Conservation (phyloP, 2,888 invertebrate species). For the Dichetophora obliterata region DNA sequence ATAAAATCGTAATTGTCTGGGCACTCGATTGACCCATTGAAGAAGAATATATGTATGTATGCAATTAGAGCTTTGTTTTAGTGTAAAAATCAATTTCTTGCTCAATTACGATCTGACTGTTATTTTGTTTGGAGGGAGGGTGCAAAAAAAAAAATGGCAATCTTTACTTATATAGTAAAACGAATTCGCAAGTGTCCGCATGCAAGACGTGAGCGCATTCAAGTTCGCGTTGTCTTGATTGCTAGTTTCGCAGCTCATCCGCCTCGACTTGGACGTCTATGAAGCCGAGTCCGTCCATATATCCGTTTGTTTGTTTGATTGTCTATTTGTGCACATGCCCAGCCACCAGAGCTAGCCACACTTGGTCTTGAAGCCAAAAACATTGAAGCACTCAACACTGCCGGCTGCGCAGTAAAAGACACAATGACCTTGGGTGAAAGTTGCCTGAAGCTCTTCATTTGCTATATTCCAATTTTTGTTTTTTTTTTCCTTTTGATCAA, state of each 20-base stretch:
- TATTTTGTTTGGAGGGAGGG: no score
- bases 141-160: no score
- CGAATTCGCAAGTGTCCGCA: no score
- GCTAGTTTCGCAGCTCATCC: slow-evolving; percentile 14
- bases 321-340: slow-evolving; percentile 16
- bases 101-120: no score
- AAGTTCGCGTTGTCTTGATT: slow-evolving; percentile 17
- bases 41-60: no score
- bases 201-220: no score
- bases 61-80: no score
- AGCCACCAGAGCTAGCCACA: slow-evolving; percentile 33
- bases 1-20: no score
- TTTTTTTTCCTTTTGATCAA: slow-evolving; percentile 22
- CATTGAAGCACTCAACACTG: not conserved
- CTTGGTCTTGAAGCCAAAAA: not conserved
- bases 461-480: slow-evolving; percentile 27
- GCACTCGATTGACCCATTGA: no score
- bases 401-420: slow-evolving; percentile 52
- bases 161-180: no score
- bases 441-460: slow-evolving; percentile 56
- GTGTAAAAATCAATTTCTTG: no score
- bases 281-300: slow-evolving; percentile 9
- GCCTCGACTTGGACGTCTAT: not conserved
- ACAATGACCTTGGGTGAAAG: slow-evolving; percentile 60
- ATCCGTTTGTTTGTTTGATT: not conserved